Evolutionary conservation across 2,888 invertebrate species (phyloP), one percentile per base, ranked within the genome.

Genomic region (Philhelius pedissequus): DNA sequence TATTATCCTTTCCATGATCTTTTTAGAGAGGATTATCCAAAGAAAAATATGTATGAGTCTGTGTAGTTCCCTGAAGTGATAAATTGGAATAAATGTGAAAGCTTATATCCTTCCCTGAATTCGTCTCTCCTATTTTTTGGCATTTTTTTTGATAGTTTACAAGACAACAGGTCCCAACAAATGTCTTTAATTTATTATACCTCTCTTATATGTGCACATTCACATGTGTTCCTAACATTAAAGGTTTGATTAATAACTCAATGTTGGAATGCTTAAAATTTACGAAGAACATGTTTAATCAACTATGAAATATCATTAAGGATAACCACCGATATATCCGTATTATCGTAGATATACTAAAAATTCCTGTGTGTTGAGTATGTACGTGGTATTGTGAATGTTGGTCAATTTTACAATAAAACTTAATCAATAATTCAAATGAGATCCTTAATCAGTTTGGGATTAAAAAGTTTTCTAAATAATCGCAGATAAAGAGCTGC

Each of bases 51-150:
- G 7, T 38, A 4, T 22, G 38, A 15, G 18, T 32, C 18, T 15
- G 22, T 38, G 3, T 38, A 20, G 38, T 11, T 20, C 27, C 64
- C 69, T 38, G 22, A 66, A 79, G 83, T 83, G 83, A 83, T 83
- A 83, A 83, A 83, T 83, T 79, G 79, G 83, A 74, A 83, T 83
- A 79, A 83, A 83, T 83, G 79, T 66, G 79, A 83, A 83, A 79
- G 79, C 74, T 83, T 48, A 64, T n/a, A n/a, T n/a, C n/a, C n/a
- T n/a, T 79, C 69, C 74, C 70, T 50, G 54, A 70, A 66, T 74
- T 74, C 69, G 75, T 70, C 35, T 79, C 74, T 66, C 43, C n/a
- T n/a, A n/a, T n/a, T n/a, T n/a, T n/a, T n/a, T n/a, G n/a, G n/a
- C n/a, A n/a, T n/a, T n/a, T 38, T 27, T 40, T 25, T 40, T 64